These are phyloP conservation scores for Erebia aethiops DNA, from an alignment of 2,888 invertebrate genomes.

Conservation along the genomic window DNA sequence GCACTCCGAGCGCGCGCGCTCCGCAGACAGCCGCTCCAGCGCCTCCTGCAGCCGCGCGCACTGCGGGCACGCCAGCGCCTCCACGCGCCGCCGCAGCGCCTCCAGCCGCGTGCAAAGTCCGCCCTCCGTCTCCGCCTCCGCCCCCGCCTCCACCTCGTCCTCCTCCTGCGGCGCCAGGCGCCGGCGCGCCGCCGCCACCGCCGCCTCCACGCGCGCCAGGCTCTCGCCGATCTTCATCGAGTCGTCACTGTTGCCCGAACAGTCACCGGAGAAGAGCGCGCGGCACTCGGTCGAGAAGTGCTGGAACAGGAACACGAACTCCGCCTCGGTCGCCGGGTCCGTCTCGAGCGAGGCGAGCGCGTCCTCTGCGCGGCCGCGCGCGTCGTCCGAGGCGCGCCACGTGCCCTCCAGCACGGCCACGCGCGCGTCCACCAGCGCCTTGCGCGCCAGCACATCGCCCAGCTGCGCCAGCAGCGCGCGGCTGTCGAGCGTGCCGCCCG, in stretches of 20 bases:
- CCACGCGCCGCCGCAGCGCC: slow-evolving; percentile 73
- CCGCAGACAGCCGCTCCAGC: slow-evolving; percentile 71
- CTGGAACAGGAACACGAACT: slow-evolving; percentile 86
- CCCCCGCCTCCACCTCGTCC: slow-evolving; percentile 42
- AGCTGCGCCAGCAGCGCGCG: slow-evolving; percentile 81
- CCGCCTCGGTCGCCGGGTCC: slow-evolving; percentile 84
- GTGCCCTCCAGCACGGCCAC: slow-evolving; percentile 86
- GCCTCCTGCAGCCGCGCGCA: slow-evolving; percentile 81
- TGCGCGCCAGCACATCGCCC: slow-evolving; percentile 88
- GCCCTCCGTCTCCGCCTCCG: slow-evolving; percentile 38
- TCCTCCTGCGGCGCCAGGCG: slow-evolving; percentile 51
- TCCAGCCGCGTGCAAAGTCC: slow-evolving; percentile 65
- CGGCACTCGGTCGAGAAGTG: slow-evolving; percentile 85
- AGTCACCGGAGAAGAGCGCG: slow-evolving; percentile 82
- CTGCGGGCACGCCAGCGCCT: slow-evolving; percentile 79
- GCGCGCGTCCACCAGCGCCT: slow-evolving; percentile 89
- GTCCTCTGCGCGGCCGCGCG: slow-evolving; percentile 61
- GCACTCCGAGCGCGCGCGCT: slow-evolving; percentile 68
- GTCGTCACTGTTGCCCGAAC: slow-evolving; percentile 82
- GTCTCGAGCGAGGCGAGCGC: slow-evolving; percentile 76
- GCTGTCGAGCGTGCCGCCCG: slow-evolving; percentile 55
- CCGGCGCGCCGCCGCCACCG: slow-evolving; percentile 69
- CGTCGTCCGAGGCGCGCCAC: slow-evolving; percentile 63
- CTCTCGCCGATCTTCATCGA: slow-evolving; percentile 81
- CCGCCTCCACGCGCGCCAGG: slow-evolving; percentile 78